These are phyloP conservation scores for Thunnus albacares DNA, from an alignment of 2,797 vertebrate genomes.

Conservation along the genomic window DNA sequence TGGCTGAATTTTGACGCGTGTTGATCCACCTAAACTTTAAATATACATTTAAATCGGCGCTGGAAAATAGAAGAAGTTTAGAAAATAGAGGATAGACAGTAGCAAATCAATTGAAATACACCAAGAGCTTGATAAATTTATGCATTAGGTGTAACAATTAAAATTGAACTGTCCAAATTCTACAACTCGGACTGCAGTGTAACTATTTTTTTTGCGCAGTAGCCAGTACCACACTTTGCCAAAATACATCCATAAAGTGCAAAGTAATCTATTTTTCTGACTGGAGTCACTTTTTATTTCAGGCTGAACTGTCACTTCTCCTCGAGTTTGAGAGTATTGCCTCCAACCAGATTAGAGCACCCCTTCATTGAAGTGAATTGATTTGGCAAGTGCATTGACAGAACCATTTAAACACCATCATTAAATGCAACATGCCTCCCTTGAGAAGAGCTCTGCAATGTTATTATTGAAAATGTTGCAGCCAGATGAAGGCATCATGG, in stretches of 20 bases:
- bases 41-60: not conserved
- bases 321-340: constrained; percentile 35
- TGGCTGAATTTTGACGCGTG: constrained; percentile 18
- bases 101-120: not conserved
- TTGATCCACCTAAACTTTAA: constrained; percentile 10
- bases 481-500: constrained; percentile 84
- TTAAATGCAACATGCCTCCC: constrained; percentile 79
- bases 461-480: constrained; percentile 84
- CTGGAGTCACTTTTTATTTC: constrained; percentile 42
- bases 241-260: constrained; percentile 57
- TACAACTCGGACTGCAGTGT: constrained; percentile 6
- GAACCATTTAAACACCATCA: constrained; percentile 79
- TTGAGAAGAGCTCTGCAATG: constrained; percentile 72
- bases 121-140: not conserved
- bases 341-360: constrained; percentile 48
- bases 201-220: constrained; percentile 9
- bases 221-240: constrained; percentile 22
- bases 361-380: constrained; percentile 60
- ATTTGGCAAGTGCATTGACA: constrained; percentile 82
- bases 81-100: not conserved
- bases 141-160: constrained; percentile 3
- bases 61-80: not conserved
- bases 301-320: constrained; percentile 52
- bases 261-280: constrained; percentile 53
- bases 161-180: constrained; percentile 9